Evolutionary conservation across 1,140 invertebrate species (phyloP).

Genomic region (Orchesella cincta): DNA sequence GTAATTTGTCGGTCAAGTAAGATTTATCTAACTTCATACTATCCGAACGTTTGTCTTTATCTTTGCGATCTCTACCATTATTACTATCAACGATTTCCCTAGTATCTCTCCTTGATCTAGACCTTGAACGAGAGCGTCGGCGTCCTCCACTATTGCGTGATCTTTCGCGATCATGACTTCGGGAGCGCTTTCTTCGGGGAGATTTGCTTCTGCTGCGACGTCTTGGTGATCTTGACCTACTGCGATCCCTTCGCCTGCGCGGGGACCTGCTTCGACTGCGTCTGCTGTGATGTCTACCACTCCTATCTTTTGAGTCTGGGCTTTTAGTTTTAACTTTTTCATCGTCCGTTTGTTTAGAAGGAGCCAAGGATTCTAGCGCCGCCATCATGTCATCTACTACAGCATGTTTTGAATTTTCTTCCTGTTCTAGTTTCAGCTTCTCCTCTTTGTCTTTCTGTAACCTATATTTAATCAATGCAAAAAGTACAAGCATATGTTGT

Average conservation of each 20-base stretch:
- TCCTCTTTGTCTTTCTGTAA: constrained; percentile 55
- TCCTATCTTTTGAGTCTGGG: constrained; percentile 20
- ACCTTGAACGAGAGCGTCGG: constrained; percentile 33
- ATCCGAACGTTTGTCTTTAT: constrained; percentile 43
- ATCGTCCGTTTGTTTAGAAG: constrained; percentile 56
- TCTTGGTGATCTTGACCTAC: constrained; percentile 54
- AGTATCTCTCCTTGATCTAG: constrained; percentile 53
- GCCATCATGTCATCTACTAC: constrained; percentile 82
- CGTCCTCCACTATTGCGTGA: constrained; percentile 52
- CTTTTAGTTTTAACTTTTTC: constrained; percentile 31
- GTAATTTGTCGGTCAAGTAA: constrained; percentile 58
- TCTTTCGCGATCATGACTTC: constrained; percentile 50
- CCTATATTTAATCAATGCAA: constrained; percentile 46
- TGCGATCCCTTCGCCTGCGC: constrained; percentile 44
- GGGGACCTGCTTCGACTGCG: constrained; percentile 52
- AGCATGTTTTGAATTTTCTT: constrained; percentile 53
- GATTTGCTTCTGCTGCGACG: constrained; percentile 52
- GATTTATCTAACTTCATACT: constrained; percentile 51
- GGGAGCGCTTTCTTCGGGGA: constrained; percentile 41
- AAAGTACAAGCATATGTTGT: constrained; percentile 6
- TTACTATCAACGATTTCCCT: not conserved
- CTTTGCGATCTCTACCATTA: constrained; percentile 35
- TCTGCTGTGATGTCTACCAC: constrained; percentile 44
- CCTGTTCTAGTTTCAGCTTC: constrained; percentile 53
- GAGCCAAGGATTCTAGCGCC: constrained; percentile 83